phyloP scores from a whole-genome alignment of 2,797 vertebrate genomes.

The Spondyliosoma cantharus region DNA sequence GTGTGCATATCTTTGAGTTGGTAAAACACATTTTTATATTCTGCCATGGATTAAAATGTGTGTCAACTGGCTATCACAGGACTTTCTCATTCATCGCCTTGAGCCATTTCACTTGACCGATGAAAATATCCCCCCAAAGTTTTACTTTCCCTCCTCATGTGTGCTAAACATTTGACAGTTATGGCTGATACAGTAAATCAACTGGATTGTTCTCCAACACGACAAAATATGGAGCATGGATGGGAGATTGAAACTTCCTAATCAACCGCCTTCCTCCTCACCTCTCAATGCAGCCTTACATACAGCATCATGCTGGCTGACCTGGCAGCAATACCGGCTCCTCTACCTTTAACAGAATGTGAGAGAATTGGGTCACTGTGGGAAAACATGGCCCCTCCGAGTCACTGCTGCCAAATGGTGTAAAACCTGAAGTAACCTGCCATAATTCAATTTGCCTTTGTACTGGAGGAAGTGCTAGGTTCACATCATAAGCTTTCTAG shows the following conservation, averaged over 20 bases:
- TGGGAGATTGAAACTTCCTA: neutral
- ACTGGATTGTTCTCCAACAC: neutral
- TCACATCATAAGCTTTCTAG: slow-evolving; percentile 46
- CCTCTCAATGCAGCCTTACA: slow-evolving; percentile 13
- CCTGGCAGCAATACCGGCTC: slow-evolving; percentile 39
- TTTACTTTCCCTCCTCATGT: neutral
- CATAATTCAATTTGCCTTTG: slow-evolving; percentile 58
- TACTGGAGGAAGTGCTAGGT: slow-evolving; percentile 30
- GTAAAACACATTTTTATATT: neutral
- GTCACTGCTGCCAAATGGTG: slow-evolving; percentile 58
- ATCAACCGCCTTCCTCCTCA: slow-evolving; percentile 4
- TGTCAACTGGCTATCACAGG: neutral
- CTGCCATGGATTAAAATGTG: neutral
- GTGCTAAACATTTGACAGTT: neutral
- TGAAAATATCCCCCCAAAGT: no score
- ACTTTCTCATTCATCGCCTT: neutral
- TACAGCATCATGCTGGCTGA: slow-evolving; percentile 36
- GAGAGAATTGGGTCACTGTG: slow-evolving; percentile 78
- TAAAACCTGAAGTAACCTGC: slow-evolving; percentile 61
- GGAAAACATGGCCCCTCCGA: slow-evolving; percentile 50
- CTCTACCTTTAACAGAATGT: slow-evolving; percentile 71
- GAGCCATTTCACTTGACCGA: neutral
- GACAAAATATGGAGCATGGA: neutral
- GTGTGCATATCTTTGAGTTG: neutral
- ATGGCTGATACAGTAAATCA: neutral